Evolutionary conservation across 2,888 invertebrate genomes (phyloP).

Genomic region (Pogonocherus hispidulus): DNA sequence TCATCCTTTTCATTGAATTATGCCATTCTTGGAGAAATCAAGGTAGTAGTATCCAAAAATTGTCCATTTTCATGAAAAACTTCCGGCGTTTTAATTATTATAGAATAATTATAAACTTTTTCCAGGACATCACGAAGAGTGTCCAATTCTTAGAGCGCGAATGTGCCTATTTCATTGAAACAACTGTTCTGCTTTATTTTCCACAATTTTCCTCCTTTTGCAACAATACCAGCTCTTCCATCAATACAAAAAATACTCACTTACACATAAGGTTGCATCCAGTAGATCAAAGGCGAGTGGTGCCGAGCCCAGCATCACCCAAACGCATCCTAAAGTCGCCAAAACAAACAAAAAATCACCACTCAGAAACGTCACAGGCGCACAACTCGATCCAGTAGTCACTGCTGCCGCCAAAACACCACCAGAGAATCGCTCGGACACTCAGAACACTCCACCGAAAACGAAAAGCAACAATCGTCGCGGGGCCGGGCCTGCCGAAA

Average conservation of each 20-base stretch:
- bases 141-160: too few species aligned
- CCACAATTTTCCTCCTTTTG: too few species aligned
- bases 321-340: slow-evolving; percentile 65
- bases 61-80: too few species aligned
- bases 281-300: slow-evolving; percentile 68
- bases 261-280: slow-evolving; percentile 69
- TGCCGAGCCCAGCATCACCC: slow-evolving; percentile 68
- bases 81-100: too few species aligned
- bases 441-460: slow-evolving; percentile 13
- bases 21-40: too few species aligned
- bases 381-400: slow-evolving; percentile 13
- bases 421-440: slow-evolving; percentile 1
- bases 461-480: background rate
- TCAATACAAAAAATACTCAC: slow-evolving; percentile 55
- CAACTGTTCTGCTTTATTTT: too few species aligned
- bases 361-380: slow-evolving; percentile 34
- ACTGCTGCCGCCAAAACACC: slow-evolving; percentile 33
- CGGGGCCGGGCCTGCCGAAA: background rate
- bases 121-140: too few species aligned
- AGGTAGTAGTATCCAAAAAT: too few species aligned
- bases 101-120: too few species aligned
- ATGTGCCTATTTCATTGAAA: too few species aligned
- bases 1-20: too few species aligned
- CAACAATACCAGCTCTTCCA: background rate
- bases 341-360: slow-evolving; percentile 23